Evolutionary conservation across 2,113 vertebrate species (phyloP).

Genomic region (Grantiella picta): DNA sequence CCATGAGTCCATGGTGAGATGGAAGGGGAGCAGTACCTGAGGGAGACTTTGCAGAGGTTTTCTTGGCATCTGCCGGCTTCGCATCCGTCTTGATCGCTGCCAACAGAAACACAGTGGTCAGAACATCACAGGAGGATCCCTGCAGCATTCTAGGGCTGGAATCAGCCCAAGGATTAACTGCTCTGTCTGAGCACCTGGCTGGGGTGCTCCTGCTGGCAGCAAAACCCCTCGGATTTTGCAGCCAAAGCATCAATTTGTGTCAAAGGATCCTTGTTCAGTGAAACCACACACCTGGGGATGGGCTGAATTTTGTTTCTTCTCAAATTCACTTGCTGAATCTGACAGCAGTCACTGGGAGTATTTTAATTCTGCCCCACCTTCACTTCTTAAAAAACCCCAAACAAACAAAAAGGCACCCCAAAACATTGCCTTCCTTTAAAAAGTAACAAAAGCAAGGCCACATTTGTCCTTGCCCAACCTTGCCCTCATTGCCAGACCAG

Average conservation of each 20-base stretch:
- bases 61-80: conserved; percentile 83
- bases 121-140: not conserved
- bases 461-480: not conserved
- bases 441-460: not conserved
- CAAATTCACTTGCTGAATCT: not conserved
- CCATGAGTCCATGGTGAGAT: fast-evolving
- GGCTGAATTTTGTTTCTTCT: not conserved
- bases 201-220: not conserved
- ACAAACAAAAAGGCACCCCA: not conserved
- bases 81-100: conserved; percentile 85
- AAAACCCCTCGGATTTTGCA: fast-evolving
- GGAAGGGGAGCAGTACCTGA: conserved; percentile 70
- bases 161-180: not conserved
- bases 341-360: not conserved
- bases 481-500: not conserved
- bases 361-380: not conserved
- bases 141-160: not conserved
- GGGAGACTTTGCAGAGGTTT: conserved; percentile 74
- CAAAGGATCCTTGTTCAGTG: fast-evolving
- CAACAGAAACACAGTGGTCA: not conserved
- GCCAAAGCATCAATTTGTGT: fast-evolving
- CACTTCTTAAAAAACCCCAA: fast-evolving
- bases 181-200: fast-evolving
- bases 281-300: not conserved
- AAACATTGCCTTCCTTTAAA: not conserved